Evolutionary conservation across 2,797 vertebrate genomes (phyloP), one percentile per base, ranked within the genome.

Genomic region (Phoebastria nigripes): DNA sequence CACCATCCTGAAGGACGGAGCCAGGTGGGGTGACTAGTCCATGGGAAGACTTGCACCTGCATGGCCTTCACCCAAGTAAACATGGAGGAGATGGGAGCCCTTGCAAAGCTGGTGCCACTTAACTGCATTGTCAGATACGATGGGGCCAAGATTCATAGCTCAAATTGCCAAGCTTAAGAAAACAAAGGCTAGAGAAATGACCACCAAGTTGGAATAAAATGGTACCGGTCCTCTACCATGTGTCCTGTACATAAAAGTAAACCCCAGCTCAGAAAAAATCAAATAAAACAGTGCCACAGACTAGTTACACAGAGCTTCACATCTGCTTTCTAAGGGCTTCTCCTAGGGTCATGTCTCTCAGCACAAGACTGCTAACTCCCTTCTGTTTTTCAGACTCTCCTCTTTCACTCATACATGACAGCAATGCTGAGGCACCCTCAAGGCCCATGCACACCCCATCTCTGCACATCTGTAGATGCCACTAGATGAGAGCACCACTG

Each of bases 11-110:
- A 99, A 99, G 95, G 98, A 98, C 15, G 99, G 99, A 96, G 98
- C 98, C 52, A 97, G 98, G 89, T 99, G 93, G 98, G 98, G 8
- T 98, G 98, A 39, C 98, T 99, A 29, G 98, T 99, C 92, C 99
- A 98, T 98, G 98, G 99, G 95, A 99, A 99, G 95, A 99, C 98
- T 4, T 99, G 99, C 97, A 99, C 98, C 65, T 98, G 98, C 9
- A 89, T 99, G 7, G 98, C 99, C 88, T 98, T 99, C 97, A 99
- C 98, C 63, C 98, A 98, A 84, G 98, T 97, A 78, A 26, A 18
- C 55, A 99, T 98, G 96, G 99, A 99, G 97, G 99, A 99, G 95
- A 99, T 98, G 88, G 98, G 98, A 56, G 98, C 98, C 14, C 98
- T 99, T 91, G 98, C 98, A 47, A 99, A 99, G 96, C 98, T 99